Evolutionary conservation across 2,113 vertebrate species (phyloP).

Genomic region (Epinephelus lanceolatus): DNA sequence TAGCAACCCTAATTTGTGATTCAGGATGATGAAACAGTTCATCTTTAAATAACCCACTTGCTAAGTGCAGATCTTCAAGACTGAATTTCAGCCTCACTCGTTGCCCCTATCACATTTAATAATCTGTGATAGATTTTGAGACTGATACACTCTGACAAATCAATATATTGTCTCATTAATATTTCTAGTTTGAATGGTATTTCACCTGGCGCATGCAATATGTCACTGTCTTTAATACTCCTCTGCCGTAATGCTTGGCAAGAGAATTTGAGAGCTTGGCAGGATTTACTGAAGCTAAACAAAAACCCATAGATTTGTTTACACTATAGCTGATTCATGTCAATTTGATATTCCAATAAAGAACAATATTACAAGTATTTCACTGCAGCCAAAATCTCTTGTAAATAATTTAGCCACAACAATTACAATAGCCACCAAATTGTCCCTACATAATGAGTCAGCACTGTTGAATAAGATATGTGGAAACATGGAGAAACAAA

Average conservation of each 20-base stretch:
- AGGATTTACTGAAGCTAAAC: conserved; percentile 30
- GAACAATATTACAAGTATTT: conserved; percentile 44
- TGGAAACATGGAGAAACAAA: conserved; percentile 47
- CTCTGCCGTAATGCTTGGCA: conserved; percentile 2
- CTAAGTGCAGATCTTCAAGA: conserved; percentile 10
- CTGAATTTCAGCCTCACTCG: not conserved
- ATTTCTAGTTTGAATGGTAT: not conserved
- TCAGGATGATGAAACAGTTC: conserved; percentile 1
- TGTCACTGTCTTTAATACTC: not conserved
- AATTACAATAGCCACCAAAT: conserved; percentile 57
- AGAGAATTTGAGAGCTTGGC: not conserved
- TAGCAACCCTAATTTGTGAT: conserved; percentile 22
- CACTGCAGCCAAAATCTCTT: conserved; percentile 40
- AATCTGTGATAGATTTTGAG: conserved; percentile 7
- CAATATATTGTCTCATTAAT: conserved; percentile 32
- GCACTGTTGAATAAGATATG: conserved; percentile 48
- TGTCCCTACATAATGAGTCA: conserved; percentile 52
- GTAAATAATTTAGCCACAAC: conserved; percentile 65
- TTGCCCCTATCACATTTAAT: conserved; percentile 29
- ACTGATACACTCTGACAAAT: conserved; percentile 37
- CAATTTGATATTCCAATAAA: conserved; percentile 37
- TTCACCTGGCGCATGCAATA: conserved; percentile 25
- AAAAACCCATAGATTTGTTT: conserved; percentile 45
- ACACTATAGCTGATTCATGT: conserved; percentile 40
- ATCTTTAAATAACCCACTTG: not conserved